Evolutionary conservation across 2,888 invertebrate genomes (phyloP), one percentile per base, ranked within the genome.

Genomic region (Melinopterus prodromus): DNA sequence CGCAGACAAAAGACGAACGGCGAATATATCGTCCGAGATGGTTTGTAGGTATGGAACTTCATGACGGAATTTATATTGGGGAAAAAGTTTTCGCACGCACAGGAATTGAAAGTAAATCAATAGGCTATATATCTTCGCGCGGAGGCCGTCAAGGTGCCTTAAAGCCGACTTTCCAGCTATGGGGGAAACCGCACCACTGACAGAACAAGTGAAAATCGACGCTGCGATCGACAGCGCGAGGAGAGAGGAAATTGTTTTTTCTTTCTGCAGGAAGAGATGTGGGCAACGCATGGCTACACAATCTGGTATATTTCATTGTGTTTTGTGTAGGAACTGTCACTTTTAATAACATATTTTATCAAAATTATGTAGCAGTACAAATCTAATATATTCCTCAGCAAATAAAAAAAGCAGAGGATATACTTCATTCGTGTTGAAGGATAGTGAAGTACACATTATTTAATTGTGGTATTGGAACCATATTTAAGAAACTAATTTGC

Each of bases 11-110:
- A 53, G 53, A 53, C 53, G 53, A 1, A 53, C 53, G 53, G 53
- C 53, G 53, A 53, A 53, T 53, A 53, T 53, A 53, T 53, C 53
- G 53, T 53, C 53, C 53, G 53, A 53, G 53, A 7, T 53, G 53
- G 7, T 53, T 53, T 4, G 53, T 53, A 53, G 53, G 53, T 53
- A 53, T 53, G 53, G 53, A 53, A 53, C 53, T 53, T 53, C 53
- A 53, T 53, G 53, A 53, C 53, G 53, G 53, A 53, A 53, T 53
- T 53, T 53, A 53, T 53, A 53, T 53, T 53, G 53, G 53, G 53
- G 26, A 26, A 53, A 53, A 53, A 53, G 53, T 53, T 53, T 53
- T 53, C 53, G 53, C 53, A 53, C 53, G 53, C 53, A 53, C 53
- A 7, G 53, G 53, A 7, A 53, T 12, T 53, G 53, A 53, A 53